A percentile compares a stretch with the other conserved stretches of the same genome.
phyloP scores from a whole-genome alignment of 2,797 vertebrate genomes.

The Sebastolobus alascanus region DNA sequence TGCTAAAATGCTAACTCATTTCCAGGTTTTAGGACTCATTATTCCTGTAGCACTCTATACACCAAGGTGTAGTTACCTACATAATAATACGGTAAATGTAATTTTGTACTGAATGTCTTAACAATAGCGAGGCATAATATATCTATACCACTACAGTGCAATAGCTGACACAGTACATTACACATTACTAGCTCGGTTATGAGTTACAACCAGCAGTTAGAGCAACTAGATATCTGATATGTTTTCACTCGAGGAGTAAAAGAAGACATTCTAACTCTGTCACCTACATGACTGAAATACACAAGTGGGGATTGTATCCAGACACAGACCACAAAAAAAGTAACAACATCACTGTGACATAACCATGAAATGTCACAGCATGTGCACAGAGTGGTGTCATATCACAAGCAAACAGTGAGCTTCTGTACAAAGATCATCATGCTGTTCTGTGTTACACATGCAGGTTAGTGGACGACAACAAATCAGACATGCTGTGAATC shows the following conservation, averaged over 20 bases:
- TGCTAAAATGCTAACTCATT: too few species aligned
- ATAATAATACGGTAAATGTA: neutral
- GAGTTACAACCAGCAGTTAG: neutral
- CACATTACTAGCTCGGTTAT: neutral
- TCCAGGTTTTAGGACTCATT: too few species aligned
- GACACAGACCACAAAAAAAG: neutral
- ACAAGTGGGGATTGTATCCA: slow-evolving; percentile 8
- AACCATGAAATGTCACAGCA: slow-evolving; percentile 30
- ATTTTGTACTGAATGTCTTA: neutral
- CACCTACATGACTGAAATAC: neutral
- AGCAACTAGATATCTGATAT: neutral
- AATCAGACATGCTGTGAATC: neutral
- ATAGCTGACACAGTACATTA: neutral
- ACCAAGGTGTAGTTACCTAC: neutral
- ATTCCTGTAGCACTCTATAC: too few species aligned
- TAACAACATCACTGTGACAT: slow-evolving; percentile 25
- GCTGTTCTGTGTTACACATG: neutral
- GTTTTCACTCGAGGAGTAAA: neutral
- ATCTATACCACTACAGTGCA: neutral
- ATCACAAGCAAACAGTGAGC: slow-evolving; percentile 20
- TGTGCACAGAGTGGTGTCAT: slow-evolving; percentile 7
- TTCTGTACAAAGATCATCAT: neutral
- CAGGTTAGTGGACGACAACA: neutral
- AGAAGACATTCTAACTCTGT: neutral
- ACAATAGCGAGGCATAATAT: neutral